A percentile compares a stretch with the other conserved stretches of the same genome.
These are phyloP conservation scores for Bombus consobrinus DNA, from an alignment of 1,140 invertebrate species.

Conservation along the genomic window DNA sequence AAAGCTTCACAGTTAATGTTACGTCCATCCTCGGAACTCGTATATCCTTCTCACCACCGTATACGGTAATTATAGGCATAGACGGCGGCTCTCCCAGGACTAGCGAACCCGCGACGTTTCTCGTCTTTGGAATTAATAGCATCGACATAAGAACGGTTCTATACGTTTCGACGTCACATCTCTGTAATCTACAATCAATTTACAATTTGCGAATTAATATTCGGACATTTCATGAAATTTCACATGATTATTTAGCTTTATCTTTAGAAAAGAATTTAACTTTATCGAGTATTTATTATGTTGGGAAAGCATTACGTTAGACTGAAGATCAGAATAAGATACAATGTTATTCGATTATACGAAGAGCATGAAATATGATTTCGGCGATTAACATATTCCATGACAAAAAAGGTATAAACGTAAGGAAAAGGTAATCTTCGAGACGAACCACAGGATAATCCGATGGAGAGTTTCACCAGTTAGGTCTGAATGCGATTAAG, in stretches of 20 bases:
- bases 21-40: constrained; percentile 30
- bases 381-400: no score
- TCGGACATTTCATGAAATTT: not conserved
- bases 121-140: not conserved
- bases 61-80: not conserved
- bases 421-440: not conserved
- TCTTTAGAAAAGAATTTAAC: no score
- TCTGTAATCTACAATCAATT: not conserved
- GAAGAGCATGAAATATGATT: no score
- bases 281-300: no score
- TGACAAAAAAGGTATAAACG: not conserved
- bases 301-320: no score
- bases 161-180: not conserved
- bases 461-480: constrained; percentile 49
- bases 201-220: not conserved
- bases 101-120: not conserved
- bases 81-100: not conserved
- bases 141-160: not conserved
- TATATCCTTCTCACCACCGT: not conserved
- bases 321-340: no score
- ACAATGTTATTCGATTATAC: no score
- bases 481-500: constrained; percentile 66
- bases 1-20: constrained; percentile 23
- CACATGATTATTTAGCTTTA: no score
- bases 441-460: constrained; percentile 36